phyloP scores from a whole-genome alignment of 2,888 invertebrate species.

The Amorpha juglandis region DNA sequence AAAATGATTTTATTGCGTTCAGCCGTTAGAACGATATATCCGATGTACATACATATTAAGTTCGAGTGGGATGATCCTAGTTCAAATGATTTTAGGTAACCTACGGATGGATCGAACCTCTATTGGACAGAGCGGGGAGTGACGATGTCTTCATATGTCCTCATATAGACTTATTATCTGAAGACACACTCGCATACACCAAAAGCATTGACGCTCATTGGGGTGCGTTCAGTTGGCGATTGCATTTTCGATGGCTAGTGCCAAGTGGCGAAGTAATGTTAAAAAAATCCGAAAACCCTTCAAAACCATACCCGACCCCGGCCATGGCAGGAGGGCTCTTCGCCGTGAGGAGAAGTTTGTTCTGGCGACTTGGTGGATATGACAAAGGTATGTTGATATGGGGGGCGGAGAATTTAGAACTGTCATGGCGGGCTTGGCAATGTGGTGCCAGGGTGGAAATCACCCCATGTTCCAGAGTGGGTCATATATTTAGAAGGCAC shows the following conservation, averaged over 20 bases:
- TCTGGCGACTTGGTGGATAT: conserved; percentile 92
- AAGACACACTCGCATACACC: conserved; percentile 97
- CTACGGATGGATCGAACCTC: conserved; percentile 86
- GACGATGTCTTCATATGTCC: conserved; percentile 80
- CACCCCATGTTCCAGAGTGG: conserved; percentile 96
- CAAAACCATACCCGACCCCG: conserved; percentile 90
- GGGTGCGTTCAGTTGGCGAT: conserved; percentile 99
- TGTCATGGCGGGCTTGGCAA: conserved; percentile 98
- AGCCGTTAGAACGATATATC: too few species aligned
- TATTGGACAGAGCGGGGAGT: conserved; percentile 81
- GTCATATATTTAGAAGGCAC: conserved; percentile 95
- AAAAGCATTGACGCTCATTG: conserved; percentile 98
- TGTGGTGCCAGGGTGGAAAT: conserved; percentile 96
- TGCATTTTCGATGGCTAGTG: conserved; percentile 95
- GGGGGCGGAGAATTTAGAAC: conserved; percentile 99
- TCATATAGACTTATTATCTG: conserved; percentile 90
- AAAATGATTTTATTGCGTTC: too few species aligned
- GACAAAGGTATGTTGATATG: conserved; percentile 93
- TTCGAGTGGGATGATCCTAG: background rate
- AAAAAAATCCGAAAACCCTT: conserved; percentile 85
- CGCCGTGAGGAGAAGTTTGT: conserved; percentile 92
- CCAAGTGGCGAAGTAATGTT: conserved; percentile 87
- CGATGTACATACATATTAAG: too few species aligned
- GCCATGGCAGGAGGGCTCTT: conserved; percentile 98
- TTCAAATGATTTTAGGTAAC: conserved; percentile 64